Percentiles rank a stretch among this genome's conserved stretches.
These are phyloP conservation scores for Agrochola lota DNA, from an alignment of 2,888 invertebrate genomes.

Conservation along the genomic window DNA sequence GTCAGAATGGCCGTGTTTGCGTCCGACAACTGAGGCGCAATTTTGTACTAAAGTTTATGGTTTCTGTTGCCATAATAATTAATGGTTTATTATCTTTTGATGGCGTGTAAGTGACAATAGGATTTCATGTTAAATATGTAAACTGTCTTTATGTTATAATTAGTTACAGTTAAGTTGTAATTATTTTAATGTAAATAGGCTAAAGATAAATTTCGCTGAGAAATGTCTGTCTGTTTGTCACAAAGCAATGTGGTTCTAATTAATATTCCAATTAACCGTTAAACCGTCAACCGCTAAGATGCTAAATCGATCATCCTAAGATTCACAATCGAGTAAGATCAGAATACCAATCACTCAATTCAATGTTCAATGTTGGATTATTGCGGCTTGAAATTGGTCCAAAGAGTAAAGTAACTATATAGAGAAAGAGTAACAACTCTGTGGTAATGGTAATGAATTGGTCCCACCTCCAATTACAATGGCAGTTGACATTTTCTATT, in stretches of 20 bases:
- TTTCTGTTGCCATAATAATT: conserved; percentile 33
- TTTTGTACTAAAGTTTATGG: conserved; percentile 27
- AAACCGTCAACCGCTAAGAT: too few species aligned
- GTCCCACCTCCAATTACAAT: neutral
- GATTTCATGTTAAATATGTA: neutral
- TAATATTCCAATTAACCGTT: conserved; percentile 12
- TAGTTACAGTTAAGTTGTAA: conserved; percentile 12
- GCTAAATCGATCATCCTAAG: neutral
- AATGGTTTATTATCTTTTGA: neutral
- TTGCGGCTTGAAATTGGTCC: neutral
- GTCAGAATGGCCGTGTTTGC: conserved; percentile 56
- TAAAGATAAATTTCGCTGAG: neutral
- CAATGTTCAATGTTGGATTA: neutral
- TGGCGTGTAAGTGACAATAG: neutral
- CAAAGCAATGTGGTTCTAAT: conserved; percentile 17
- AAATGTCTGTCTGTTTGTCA: neutral
- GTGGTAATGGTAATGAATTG: too few species aligned
- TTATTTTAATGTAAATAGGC: neutral
- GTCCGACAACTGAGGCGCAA: conserved; percentile 41
- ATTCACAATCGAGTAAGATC: conserved; percentile 9
- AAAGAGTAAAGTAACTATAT: too few species aligned
- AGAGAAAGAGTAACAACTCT: too few species aligned
- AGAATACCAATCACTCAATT: neutral
- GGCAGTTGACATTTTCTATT: neutral
- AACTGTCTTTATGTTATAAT: neutral